Percentiles rank a stretch among this genome's conserved stretches.
phyloP scores from a whole-genome alignment of 2,888 invertebrate genomes.

The Amblyjoppa fuscipennis region DNA sequence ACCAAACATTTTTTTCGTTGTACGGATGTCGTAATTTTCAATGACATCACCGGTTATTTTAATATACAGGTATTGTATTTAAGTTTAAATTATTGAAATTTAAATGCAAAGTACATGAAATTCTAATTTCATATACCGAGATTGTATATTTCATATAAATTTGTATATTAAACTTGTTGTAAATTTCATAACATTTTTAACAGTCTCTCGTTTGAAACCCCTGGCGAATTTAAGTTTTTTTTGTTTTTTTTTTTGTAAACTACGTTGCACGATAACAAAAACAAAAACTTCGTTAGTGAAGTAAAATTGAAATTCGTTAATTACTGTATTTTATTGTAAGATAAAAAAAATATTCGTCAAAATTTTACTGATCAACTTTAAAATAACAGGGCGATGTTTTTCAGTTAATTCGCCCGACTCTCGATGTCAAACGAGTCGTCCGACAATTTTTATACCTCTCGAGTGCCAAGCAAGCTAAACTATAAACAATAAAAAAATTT shows the following conservation, averaged over 20 bases:
- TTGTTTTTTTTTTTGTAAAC: neutral
- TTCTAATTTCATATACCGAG: too few relatives aligned
- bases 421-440: neutral
- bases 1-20: too few relatives aligned
- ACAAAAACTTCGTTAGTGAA: neutral
- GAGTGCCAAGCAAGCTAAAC: slow-evolving; percentile 38
- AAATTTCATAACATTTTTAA: too few relatives aligned
- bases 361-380: neutral
- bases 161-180: too few relatives aligned
- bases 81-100: too few relatives aligned
- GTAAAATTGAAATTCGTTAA: neutral
- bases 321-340: neutral
- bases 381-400: neutral
- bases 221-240: neutral
- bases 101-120: too few relatives aligned
- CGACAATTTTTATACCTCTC: slow-evolving; percentile 41
- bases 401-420: neutral
- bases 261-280: neutral
- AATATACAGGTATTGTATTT: too few relatives aligned
- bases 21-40: too few relatives aligned
- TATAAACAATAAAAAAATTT: neutral
- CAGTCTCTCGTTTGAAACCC: neutral
- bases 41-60: too few relatives aligned
- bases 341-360: neutral
- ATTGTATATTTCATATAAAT: too few relatives aligned